phyloP scores from a whole-genome alignment of 2,113 vertebrate species.

The Paraplagusia blochii region DNA sequence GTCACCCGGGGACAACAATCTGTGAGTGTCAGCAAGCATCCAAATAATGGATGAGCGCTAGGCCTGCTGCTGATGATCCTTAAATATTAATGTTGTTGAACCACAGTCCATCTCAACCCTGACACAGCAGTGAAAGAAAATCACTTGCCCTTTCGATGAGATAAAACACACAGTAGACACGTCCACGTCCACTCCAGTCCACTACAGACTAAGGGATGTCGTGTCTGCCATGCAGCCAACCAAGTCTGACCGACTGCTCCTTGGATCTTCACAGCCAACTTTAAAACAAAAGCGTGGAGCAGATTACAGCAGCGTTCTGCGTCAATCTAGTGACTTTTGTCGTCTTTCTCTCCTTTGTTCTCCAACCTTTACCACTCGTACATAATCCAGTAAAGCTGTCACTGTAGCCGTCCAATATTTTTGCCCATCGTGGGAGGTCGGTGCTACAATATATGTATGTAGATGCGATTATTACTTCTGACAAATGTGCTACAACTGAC shows the following conservation, averaged over 20 bases:
- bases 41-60: constrained; percentile 68
- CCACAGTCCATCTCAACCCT: constrained; percentile 58
- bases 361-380: constrained; percentile 13
- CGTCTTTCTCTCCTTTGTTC: constrained; percentile 13
- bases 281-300: constrained; percentile 3
- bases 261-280: constrained; percentile 36
- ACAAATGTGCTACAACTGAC: too few species aligned
- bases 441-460: too few species aligned
- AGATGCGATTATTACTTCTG: too few species aligned
- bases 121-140: constrained; percentile 60
- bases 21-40: constrained; percentile 45
- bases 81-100: constrained; percentile 72
- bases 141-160: constrained; percentile 57
- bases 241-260: constrained; percentile 34
- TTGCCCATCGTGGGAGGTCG: too few species aligned
- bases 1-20: constrained; percentile 58
- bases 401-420: not conserved
- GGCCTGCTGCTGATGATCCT: constrained; percentile 47
- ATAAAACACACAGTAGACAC: constrained; percentile 61
- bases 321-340: constrained; percentile 21
- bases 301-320: constrained; percentile 6
- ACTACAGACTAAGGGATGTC: constrained; percentile 45
- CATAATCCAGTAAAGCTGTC: constrained; percentile 1
- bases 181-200: constrained; percentile 14
- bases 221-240: constrained; percentile 34